Evolutionary conservation across 2,888 invertebrate species (phyloP).

Genomic region (Conistra vaccinii): DNA sequence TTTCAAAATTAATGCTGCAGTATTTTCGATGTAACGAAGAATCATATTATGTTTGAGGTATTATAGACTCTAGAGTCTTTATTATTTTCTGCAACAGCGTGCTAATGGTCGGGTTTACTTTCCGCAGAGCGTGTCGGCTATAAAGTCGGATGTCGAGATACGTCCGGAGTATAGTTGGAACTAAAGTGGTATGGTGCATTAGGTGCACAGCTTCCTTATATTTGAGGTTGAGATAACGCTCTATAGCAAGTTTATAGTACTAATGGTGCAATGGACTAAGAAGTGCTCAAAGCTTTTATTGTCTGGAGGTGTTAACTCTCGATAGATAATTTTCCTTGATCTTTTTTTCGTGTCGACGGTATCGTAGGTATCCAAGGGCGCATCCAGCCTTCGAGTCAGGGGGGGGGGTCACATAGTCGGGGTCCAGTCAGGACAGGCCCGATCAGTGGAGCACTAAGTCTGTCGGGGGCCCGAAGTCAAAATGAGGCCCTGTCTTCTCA

Average conservation of each 20-base stretch:
- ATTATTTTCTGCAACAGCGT: slow-evolving; percentile 38
- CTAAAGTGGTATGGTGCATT: slow-evolving; percentile 62
- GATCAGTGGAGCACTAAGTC: too few species aligned
- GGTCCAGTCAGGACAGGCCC: too few species aligned
- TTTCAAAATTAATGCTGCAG: too few species aligned
- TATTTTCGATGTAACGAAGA: too few species aligned
- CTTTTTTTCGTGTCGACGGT: neutral
- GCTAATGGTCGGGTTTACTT: slow-evolving; percentile 61
- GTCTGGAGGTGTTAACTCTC: slow-evolving; percentile 1
- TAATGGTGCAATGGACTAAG: slow-evolving; percentile 27
- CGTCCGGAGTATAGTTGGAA: slow-evolving; percentile 53
- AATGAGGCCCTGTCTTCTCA: too few species aligned
- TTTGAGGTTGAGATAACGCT: slow-evolving; percentile 32
- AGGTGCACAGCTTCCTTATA: slow-evolving; percentile 53
- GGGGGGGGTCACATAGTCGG: too few species aligned
- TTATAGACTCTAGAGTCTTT: slow-evolving; percentile 6
- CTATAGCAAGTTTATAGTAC: slow-evolving; percentile 15
- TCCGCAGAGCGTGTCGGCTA: slow-evolving; percentile 47
- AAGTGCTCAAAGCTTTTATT: slow-evolving; percentile 39
- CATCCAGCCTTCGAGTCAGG: too few species aligned
- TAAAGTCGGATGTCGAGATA: slow-evolving; percentile 46
- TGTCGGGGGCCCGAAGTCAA: too few species aligned
- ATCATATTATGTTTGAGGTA: too few species aligned
- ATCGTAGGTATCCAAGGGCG: too few species aligned
- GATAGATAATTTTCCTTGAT: neutral